phyloP scores from a whole-genome alignment of 2,113 vertebrate species.

The Oriolus oriolus region DNA sequence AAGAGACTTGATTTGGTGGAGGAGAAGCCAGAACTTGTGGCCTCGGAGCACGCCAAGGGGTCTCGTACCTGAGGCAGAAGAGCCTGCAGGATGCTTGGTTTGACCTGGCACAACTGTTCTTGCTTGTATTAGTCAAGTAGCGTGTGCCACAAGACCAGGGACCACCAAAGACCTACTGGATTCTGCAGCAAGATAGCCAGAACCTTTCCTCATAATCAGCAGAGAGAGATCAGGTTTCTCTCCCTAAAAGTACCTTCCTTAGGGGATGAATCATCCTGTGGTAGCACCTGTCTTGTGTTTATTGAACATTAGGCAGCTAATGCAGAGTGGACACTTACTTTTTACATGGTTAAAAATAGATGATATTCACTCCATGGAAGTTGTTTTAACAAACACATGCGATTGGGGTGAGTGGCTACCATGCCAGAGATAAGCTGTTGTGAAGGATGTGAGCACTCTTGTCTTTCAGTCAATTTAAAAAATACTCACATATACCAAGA shows the following conservation, averaged over 20 bases:
- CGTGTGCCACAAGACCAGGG: not conserved
- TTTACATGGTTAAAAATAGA: not conserved
- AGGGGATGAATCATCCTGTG: not conserved
- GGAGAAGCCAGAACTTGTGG: not conserved
- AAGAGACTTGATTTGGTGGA: not conserved
- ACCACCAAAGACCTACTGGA: not conserved
- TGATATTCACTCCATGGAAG: not conserved
- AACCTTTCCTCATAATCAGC: not conserved
- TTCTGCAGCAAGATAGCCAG: not conserved
- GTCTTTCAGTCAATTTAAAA: not conserved
- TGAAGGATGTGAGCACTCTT: not conserved
- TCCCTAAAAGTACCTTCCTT: not conserved
- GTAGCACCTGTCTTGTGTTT: not conserved
- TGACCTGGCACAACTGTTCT: not conserved
- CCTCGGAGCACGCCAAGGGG: not conserved
- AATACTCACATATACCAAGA: rapidly evolving
- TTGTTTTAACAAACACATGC: not conserved
- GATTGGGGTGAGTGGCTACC: not conserved
- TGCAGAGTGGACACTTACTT: not conserved
- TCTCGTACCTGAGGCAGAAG: not conserved
- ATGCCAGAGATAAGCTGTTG: not conserved
- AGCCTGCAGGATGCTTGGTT: not conserved
- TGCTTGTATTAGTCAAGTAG: not conserved
- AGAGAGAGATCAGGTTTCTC: not conserved
- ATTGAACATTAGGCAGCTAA: not conserved